phyloP scores from a whole-genome alignment of 1,140 invertebrate genomes.

The Euborellia annulipes region DNA sequence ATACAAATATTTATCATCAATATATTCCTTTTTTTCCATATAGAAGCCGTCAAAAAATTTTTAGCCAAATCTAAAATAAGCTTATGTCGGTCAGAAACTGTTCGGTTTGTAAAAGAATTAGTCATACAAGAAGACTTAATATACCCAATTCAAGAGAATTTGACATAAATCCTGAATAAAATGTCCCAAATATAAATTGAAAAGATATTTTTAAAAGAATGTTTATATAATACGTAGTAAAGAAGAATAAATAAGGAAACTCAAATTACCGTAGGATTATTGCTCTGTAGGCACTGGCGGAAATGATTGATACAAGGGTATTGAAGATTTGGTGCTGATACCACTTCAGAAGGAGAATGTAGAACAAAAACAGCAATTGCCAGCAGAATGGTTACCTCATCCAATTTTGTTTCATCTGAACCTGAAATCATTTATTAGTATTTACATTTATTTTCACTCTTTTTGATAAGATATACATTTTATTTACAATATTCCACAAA shows the following conservation, averaged over 20 bases:
- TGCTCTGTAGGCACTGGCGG: slow-evolving; percentile 65
- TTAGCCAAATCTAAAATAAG: too few species aligned
- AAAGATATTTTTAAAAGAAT: background rate
- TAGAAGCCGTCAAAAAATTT: too few species aligned
- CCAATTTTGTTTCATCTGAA: slow-evolving; percentile 57
- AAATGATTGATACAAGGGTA: slow-evolving; percentile 90
- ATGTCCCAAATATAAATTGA: background rate
- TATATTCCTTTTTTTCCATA: too few species aligned
- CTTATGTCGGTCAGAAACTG: too few species aligned
- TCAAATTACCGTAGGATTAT: slow-evolving; percentile 45
- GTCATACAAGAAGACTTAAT: too few species aligned
- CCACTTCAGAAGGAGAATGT: slow-evolving; percentile 58
- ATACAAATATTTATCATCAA: too few species aligned
- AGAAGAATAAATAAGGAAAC: slow-evolving; percentile 5
- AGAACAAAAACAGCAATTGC: slow-evolving; percentile 77
- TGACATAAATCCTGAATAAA: too few species aligned
- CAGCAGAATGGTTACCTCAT: slow-evolving; percentile 69
- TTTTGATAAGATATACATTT: too few species aligned
- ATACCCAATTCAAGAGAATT: too few species aligned
- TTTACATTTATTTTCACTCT: background rate
- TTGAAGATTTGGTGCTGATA: slow-evolving; percentile 61
- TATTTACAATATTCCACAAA: too few species aligned
- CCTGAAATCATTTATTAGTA: slow-evolving; percentile 28
- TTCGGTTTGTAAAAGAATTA: too few species aligned
- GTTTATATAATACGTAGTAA: background rate